Evolutionary conservation across 2,888 invertebrate genomes (phyloP).

Genomic region (Cryptus armator): DNA sequence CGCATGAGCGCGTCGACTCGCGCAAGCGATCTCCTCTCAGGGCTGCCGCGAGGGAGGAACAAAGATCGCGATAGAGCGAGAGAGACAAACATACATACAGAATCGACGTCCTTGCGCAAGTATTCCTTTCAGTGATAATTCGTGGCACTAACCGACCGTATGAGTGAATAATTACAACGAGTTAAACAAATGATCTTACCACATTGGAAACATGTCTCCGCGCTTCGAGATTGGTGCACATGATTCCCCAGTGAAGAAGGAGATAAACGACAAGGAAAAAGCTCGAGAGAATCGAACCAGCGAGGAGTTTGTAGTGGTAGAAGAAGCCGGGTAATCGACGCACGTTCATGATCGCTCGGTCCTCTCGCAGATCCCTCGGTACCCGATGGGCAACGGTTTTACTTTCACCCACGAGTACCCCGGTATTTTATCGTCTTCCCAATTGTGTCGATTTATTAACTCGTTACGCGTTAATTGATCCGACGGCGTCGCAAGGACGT

Average conservation of each 20-base stretch:
- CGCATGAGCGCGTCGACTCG: neutral
- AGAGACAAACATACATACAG: neutral
- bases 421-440: neutral
- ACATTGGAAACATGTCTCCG: constrained; percentile 87
- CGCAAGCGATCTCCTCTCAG: neutral
- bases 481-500: constrained; percentile 7
- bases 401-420: neutral
- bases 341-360: constrained; percentile 77
- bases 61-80: neutral
- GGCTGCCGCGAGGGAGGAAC: neutral
- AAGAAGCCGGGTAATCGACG: constrained; percentile 81
- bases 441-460: neutral
- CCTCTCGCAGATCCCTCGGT: neutral
- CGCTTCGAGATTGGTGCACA: constrained; percentile 88
- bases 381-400: neutral
- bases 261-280: constrained; percentile 85
- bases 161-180: neutral
- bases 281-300: constrained; percentile 77
- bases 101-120: neutral
- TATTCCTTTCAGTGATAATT: neutral
- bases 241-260: constrained; percentile 87
- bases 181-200: constrained; percentile 84
- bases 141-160: neutral
- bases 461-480: neutral
- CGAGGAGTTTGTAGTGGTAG: constrained; percentile 79